Evolutionary conservation across 2,888 invertebrate species (phyloP), one percentile per base, ranked within the genome.

Genomic region (Meiosimyza decipiens): DNA sequence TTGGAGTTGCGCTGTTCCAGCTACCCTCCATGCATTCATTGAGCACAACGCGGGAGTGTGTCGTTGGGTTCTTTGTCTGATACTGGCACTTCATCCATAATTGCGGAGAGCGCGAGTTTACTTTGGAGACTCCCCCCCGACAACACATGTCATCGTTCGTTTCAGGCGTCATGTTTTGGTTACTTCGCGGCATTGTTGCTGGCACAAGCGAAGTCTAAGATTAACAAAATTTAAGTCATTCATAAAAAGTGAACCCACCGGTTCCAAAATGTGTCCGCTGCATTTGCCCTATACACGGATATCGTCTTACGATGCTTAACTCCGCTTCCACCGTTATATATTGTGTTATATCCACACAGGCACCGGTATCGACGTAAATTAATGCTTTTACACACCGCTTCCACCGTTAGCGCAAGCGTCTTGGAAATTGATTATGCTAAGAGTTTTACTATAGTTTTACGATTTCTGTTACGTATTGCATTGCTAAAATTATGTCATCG

Each of bases 1-100:
- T 71, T 57, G 73, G 72, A 73, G 71, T 71, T 72, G 71, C 66
- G 67, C 70, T 68, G 70, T 71, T 71, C 54, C 57, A 33, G 13
- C 52, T 55, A 62, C 52, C 70, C 40, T 40, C 40, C 6, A 40
- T 40, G 9, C 9, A 40, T 6, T 40, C 40, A 40, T 40, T 9
- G 9, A 40, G 40, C 40, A 40, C 40, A 40, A 28, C 28, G 40
- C 40, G 0, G 6, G 40, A 40, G 40, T 40, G 40, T 40, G 40
- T 9, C 40, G 40, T 40, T 40, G 40, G 40, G 6, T 40, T 40
- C 28, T 57, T 28, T 28, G 13, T 57, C 57, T 57, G 12, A 16
- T 57, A 28, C 28, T 22, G 0, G 6, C 40, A 22, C 28, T 33
- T 28, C 28, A 15, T 60, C 59, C 16, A 22, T 33, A 28, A 15